These are phyloP conservation scores for Pseudanteris insignis DNA, from an alignment of 2,888 invertebrate species.

Conservation along the genomic window DNA sequence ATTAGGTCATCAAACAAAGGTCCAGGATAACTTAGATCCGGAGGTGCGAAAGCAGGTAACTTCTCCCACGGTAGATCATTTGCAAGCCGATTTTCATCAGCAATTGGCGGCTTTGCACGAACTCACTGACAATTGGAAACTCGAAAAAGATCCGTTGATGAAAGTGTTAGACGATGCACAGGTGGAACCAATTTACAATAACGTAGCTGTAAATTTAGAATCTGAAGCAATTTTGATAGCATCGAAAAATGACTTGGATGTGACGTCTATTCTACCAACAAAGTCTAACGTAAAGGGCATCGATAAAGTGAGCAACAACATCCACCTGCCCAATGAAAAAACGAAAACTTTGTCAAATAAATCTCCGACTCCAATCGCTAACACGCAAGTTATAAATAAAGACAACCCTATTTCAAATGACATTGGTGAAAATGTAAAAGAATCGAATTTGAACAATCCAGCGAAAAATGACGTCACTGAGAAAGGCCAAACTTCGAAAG, in stretches of 20 bases:
- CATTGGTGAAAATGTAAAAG: neutral
- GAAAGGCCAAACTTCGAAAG: conserved; percentile 1
- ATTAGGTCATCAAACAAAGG: conserved; percentile 52
- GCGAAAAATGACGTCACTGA: neutral
- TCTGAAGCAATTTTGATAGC: conserved; percentile 1
- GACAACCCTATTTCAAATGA: neutral
- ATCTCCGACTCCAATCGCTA: neutral
- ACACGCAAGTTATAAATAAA: neutral
- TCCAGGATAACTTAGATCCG: conserved; percentile 50
- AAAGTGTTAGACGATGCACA: conserved; percentile 50
- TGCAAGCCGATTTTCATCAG: conserved; percentile 62
- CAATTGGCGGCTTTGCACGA: conserved; percentile 56
- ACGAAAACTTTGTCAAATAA: neutral
- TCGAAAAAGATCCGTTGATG: conserved; percentile 49
- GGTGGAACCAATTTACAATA: conserved; percentile 48
- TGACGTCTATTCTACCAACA: neutral
- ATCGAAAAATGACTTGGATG: neutral
- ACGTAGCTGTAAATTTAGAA: conserved; percentile 5
- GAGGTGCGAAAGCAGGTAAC: conserved; percentile 65
- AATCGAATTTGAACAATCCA: too few species aligned
- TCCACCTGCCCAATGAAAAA: neutral
- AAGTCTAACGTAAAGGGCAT: neutral
- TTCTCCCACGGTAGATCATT: conserved; percentile 58
- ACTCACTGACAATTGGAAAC: conserved; percentile 56
- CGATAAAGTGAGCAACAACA: neutral